Evolutionary conservation across 2,888 invertebrate genomes (phyloP).

Genomic region (Tetanocera ferruginea): DNA sequence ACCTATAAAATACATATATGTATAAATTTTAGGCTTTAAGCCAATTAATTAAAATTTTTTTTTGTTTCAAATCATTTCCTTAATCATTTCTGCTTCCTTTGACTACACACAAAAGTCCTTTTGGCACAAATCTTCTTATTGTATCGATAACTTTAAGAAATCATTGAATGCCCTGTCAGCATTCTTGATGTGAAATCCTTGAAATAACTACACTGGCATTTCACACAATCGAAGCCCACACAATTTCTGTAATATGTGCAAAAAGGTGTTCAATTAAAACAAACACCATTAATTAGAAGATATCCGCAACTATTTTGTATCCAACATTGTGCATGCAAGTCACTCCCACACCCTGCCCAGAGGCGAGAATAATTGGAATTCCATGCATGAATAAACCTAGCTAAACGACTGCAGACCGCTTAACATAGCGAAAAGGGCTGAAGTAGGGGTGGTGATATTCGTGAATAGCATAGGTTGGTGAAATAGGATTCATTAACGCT

Average conservation of each 20-base stretch:
- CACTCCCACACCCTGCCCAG: background rate
- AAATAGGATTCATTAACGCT: too few relatives aligned
- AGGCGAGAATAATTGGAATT: background rate
- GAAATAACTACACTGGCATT: background rate
- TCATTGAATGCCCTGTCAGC: background rate
- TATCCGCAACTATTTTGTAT: background rate
- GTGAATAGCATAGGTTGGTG: background rate
- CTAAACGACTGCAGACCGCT: background rate
- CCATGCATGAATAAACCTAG: background rate
- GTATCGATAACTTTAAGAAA: background rate
- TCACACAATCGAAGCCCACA: background rate
- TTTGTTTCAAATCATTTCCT: background rate
- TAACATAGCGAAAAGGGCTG: background rate
- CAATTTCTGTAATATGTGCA: background rate
- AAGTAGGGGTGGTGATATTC: background rate
- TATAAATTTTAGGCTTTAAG: too few relatives aligned
- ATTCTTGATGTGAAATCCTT: background rate
- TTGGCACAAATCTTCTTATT: background rate
- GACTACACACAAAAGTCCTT: background rate
- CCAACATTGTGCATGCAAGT: background rate
- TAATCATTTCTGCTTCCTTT: background rate
- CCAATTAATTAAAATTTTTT: too few relatives aligned
- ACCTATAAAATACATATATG: too few relatives aligned
- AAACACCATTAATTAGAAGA: slow-evolving; percentile 3
- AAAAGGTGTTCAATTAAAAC: slow-evolving; percentile 14